A percentile compares a stretch with the other conserved stretches of the same genome.
Conservation (phyloP, 2,113 vertebrate species). For the Syngnathoides biaculeatus region DNA sequence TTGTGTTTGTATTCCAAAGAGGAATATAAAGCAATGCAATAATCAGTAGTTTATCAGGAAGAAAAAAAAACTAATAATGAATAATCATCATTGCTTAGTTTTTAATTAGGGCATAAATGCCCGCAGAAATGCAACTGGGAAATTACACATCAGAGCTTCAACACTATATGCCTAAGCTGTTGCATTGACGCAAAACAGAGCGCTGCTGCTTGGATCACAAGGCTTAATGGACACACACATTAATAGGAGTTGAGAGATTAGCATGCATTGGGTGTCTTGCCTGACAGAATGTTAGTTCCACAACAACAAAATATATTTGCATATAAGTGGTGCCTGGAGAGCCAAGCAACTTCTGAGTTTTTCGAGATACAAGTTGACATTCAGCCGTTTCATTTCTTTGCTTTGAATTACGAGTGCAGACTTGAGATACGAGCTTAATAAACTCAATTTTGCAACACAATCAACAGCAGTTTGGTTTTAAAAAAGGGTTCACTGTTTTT, state of each 20-base stretch:
- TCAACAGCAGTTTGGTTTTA: too few relatives aligned
- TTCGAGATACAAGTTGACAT: too few relatives aligned
- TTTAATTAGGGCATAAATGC: background rate
- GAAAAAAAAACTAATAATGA: background rate
- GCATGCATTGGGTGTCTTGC: background rate
- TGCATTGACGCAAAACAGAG: background rate
- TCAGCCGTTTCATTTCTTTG: too few relatives aligned
- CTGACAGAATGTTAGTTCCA: background rate
- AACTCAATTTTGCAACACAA: too few relatives aligned
- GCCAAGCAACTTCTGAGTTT: too few relatives aligned
- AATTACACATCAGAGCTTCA: conserved; percentile 9
- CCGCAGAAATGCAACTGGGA: conserved; percentile 9
- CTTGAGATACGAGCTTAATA: too few relatives aligned
- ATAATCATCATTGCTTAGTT: background rate
- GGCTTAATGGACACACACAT: background rate
- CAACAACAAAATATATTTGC: background rate
- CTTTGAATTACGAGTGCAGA: too few relatives aligned
- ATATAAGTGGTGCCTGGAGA: too few relatives aligned
- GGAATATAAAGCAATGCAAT: conserved; percentile 29
- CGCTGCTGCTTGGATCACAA: background rate
- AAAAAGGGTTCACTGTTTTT: too few relatives aligned
- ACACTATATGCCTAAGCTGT: background rate
- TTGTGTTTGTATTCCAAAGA: conserved; percentile 20
- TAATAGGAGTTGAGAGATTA: background rate
- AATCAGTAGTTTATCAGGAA: background rate